A percentile compares a stretch with the other conserved stretches of the same genome.
Conservation (phyloP, 2,113 vertebrate genomes). For the Phaethon lepturus region DNA sequence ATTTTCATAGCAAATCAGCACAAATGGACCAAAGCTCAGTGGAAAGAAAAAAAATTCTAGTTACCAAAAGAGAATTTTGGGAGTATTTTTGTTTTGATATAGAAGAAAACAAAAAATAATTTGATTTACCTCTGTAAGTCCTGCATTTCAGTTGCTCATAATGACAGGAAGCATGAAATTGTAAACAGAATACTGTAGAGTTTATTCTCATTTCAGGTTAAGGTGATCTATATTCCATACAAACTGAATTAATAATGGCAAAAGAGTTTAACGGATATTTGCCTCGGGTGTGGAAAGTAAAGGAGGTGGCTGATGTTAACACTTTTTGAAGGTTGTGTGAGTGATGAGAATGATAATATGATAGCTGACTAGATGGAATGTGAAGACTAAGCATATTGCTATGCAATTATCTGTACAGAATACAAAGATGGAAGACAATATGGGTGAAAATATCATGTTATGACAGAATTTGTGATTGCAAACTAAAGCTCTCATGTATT, state of each 20-base stretch:
- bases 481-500: background rate
- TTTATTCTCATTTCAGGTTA: background rate
- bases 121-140: background rate
- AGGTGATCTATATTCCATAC: background rate
- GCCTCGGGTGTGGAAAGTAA: background rate
- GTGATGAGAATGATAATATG: background rate
- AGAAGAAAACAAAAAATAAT: background rate
- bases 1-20: background rate
- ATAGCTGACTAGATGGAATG: background rate
- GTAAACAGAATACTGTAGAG: background rate
- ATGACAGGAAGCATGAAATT: background rate
- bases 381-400: background rate
- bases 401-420: background rate
- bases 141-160: background rate
- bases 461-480: background rate
- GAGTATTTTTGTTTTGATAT: background rate
- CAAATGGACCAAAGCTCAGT: background rate
- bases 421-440: background rate
- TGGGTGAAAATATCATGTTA: background rate
- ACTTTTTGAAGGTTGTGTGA: background rate
- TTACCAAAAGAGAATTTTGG: background rate
- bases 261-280: background rate
- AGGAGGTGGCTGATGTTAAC: constrained; percentile 18
- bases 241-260: constrained; percentile 5
- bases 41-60: background rate